phyloP scores from a whole-genome alignment of 2,113 vertebrate genomes.

The Stomatorhinus ivindoensis region DNA sequence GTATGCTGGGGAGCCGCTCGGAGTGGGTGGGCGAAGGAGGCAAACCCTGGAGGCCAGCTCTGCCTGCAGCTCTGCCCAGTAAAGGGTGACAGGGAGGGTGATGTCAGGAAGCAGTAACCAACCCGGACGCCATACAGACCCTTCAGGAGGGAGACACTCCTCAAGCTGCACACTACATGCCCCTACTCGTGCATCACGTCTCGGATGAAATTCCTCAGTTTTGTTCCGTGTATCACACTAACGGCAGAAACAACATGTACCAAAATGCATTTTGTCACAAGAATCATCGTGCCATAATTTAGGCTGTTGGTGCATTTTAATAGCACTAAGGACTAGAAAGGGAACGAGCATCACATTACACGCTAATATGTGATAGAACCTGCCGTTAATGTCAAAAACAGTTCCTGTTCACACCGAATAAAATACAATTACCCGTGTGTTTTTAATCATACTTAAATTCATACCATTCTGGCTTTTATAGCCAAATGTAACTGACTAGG shows the following conservation, averaged over 20 bases:
- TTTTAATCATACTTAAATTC: background rate
- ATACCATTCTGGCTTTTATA: background rate
- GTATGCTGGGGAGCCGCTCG: slow-evolving; percentile 57
- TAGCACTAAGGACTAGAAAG: background rate
- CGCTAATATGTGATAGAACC: background rate
- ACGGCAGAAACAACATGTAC: background rate
- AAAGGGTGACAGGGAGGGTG: slow-evolving; percentile 27
- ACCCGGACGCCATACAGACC: background rate
- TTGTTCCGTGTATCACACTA: background rate
- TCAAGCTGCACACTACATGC: background rate
- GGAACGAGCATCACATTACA: background rate
- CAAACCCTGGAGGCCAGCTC: slow-evolving; percentile 44
- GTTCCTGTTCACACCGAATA: background rate
- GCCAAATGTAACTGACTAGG: background rate
- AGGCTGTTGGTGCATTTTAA: background rate
- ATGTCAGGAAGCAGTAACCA: background rate
- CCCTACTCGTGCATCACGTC: background rate
- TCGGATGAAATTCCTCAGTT: background rate
- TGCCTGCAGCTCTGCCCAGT: slow-evolving; percentile 46
- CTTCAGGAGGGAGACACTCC: background rate
- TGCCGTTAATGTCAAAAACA: background rate
- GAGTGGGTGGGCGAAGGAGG: slow-evolving; percentile 52
- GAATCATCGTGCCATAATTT: background rate
- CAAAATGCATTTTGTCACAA: background rate
- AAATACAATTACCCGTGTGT: background rate